Conservation (phyloP, 2,113 vertebrate genomes). For the Cinclus cinclus region DNA sequence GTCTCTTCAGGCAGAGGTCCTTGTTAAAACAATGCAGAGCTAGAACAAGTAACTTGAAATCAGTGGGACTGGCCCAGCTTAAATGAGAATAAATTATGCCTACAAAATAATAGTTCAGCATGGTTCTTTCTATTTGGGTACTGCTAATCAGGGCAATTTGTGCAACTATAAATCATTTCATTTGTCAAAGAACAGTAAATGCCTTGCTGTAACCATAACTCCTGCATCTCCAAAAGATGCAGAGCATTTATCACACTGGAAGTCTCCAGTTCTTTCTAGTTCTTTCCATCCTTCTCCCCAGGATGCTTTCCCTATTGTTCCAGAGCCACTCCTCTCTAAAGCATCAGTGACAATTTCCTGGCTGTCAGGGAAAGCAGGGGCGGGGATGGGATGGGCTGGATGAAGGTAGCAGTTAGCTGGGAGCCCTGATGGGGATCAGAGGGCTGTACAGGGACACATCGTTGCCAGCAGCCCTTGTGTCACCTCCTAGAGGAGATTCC, state of each 20-base stretch:
- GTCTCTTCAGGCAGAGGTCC: background rate
- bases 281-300: background rate
- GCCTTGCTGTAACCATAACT: background rate
- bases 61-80: background rate
- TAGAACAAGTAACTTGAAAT: background rate
- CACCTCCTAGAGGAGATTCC: background rate
- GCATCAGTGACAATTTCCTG: background rate
- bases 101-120: background rate
- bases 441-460: background rate
- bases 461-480: background rate
- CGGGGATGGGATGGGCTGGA: background rate
- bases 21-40: background rate
- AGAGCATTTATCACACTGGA: background rate
- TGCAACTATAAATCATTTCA: background rate
- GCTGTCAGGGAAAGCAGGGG: background rate
- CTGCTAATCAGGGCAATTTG: background rate
- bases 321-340: background rate
- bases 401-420: background rate
- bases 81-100: background rate
- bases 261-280: background rate
- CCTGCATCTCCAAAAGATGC: background rate
- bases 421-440: background rate
- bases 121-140: constrained; percentile 2
- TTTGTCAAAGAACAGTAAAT: background rate
- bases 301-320: background rate